Conservation (phyloP, 1,140 invertebrate species). For the Lysiphlebus fabarum region DNA sequence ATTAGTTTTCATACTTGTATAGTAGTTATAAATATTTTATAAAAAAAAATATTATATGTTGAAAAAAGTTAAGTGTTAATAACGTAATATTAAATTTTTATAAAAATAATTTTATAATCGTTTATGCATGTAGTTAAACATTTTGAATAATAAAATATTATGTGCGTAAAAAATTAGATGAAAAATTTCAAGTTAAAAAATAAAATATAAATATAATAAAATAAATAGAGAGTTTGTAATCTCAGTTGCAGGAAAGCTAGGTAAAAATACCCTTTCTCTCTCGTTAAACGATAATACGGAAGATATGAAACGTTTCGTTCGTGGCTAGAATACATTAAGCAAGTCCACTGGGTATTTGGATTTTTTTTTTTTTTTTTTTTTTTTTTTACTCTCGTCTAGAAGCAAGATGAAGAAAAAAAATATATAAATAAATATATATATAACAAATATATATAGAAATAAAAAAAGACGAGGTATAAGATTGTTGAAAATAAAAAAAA, state of each 20-base stretch:
- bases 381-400: too few species aligned
- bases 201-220: not conserved
- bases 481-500: constrained; percentile 1
- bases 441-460: not conserved
- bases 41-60: too few species aligned
- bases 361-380: too few species aligned
- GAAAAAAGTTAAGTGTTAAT: too few species aligned
- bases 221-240: too few species aligned
- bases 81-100: too few species aligned
- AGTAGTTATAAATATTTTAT: too few species aligned
- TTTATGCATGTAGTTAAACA: constrained; percentile 1
- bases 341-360: constrained; percentile 1
- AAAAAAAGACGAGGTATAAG: not conserved
- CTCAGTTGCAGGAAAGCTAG: not conserved
- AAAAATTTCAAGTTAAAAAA: not conserved
- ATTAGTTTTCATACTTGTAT: too few species aligned
- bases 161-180: not conserved
- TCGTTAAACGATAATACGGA: constrained; percentile 24
- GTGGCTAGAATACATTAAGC: constrained; percentile 23
- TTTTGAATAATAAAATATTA: constrained; percentile 12
- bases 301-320: constrained; percentile 24
- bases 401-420: too few species aligned
- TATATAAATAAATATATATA: too few species aligned
- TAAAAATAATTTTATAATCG: not conserved
- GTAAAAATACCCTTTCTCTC: constrained; percentile 15